Conservation (phyloP, 2,888 invertebrate species). For the Psylliodes chrysocephalus region DNA sequence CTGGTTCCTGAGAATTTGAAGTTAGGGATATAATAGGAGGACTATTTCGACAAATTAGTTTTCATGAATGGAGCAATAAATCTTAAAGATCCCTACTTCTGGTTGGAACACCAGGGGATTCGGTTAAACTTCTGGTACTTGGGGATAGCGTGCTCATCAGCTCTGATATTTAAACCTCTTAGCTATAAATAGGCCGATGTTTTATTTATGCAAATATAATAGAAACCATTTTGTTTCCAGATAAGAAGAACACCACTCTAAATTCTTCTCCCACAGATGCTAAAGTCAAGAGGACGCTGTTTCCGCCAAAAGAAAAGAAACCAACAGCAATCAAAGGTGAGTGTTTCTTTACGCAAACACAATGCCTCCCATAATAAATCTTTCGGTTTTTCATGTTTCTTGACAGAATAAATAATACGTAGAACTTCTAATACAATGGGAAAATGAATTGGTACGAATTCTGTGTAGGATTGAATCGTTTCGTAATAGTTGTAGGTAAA, state of each 20-base stretch:
- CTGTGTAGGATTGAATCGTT: constrained; percentile 10
- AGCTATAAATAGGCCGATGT: too few species aligned
- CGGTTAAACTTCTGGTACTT: too few species aligned
- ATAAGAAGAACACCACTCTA: constrained; percentile 53
- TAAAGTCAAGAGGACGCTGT: constrained; percentile 51
- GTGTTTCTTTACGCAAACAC: constrained; percentile 4
- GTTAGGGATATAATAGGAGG: too few species aligned
- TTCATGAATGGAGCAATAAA: too few species aligned
- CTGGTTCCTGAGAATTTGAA: too few species aligned
- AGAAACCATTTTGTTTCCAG: constrained; percentile 41
- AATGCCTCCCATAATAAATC: constrained; percentile 7
- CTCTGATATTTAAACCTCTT: too few species aligned
- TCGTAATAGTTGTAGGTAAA: constrained; percentile 8
- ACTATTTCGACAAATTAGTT: too few species aligned
- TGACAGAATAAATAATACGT: constrained; percentile 11
- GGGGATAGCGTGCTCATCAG: too few species aligned
- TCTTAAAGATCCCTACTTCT: too few species aligned
- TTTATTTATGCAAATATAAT: too few species aligned
- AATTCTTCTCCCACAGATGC: constrained; percentile 48
- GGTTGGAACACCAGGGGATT: too few species aligned
- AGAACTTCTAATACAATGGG: constrained; percentile 1
- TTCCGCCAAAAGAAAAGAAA: constrained; percentile 57
- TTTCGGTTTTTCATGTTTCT: neutral
- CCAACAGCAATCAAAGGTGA: constrained; percentile 44
- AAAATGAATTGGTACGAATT: constrained; percentile 12